Percentiles rank a stretch among this genome's conserved stretches.
Conservation (phyloP, 2,113 vertebrate species). For the Oryzias celebensis region DNA sequence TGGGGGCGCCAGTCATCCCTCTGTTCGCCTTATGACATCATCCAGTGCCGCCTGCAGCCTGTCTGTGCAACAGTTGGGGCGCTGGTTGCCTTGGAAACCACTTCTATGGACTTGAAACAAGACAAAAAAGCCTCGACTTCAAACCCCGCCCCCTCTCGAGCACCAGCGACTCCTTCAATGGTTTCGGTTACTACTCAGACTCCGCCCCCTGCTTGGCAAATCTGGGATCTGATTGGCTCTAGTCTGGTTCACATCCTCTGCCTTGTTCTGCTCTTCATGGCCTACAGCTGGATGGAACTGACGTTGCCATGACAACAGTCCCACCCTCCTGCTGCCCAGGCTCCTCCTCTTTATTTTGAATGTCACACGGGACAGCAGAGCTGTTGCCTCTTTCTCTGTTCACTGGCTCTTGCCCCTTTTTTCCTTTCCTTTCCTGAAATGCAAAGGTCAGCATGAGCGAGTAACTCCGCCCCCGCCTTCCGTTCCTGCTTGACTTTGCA, state of each 20-base stretch:
- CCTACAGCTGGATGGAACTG: conserved; percentile 89
- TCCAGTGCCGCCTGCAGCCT: conserved; percentile 88
- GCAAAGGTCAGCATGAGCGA: conserved; percentile 10
- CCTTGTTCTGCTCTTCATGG: conserved; percentile 86
- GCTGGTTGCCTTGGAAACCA: conserved; percentile 79
- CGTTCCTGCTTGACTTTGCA: conserved; percentile 16
- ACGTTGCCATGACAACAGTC: conserved; percentile 70
- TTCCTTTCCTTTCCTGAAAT: no score
- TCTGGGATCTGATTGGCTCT: conserved; percentile 92
- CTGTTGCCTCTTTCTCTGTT: not conserved
- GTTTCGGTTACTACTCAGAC: conserved; percentile 81
- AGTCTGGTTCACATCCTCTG: conserved; percentile 92
- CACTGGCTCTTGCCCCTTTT: no score
- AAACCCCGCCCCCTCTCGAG: conserved; percentile 29
- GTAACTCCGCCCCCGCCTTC: not conserved
- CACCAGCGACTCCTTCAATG: conserved; percentile 74
- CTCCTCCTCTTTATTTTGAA: conserved; percentile 17
- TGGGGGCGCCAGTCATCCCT: conserved; percentile 86
- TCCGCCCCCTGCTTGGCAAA: conserved; percentile 84
- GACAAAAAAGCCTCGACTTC: conserved; percentile 33
- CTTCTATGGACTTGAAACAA: conserved; percentile 55
- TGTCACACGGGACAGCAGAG: conserved; percentile 13
- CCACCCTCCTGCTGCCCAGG: conserved; percentile 30
- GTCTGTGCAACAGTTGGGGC: conserved; percentile 83
- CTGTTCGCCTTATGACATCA: conserved; percentile 94